Evolutionary conservation across 2,888 invertebrate genomes (phyloP).

Genomic region (Rapana venosa): DNA sequence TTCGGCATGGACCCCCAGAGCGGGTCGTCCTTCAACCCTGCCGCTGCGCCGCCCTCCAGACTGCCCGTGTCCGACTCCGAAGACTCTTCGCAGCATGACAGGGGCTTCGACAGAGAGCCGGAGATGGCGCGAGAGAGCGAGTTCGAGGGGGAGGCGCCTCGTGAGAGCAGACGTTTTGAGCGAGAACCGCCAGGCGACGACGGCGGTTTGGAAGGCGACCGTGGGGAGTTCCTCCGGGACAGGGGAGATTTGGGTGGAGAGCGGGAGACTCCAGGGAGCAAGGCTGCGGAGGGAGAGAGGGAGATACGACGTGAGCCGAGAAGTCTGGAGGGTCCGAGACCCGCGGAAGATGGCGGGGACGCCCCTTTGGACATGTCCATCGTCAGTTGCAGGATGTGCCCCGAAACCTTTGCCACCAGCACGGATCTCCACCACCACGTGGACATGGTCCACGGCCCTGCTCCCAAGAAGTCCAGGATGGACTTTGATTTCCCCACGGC

Average conservation of each 20-base stretch:
- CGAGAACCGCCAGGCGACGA: neutral
- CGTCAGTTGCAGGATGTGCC: slow-evolving; percentile 52
- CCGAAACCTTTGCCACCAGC: slow-evolving; percentile 54
- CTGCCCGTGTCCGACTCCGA: neutral
- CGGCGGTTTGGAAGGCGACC: neutral
- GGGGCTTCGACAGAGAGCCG: neutral
- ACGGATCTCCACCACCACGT: slow-evolving; percentile 52
- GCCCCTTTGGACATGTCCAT: slow-evolving; percentile 59
- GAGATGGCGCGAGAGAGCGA: neutral
- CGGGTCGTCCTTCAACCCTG: neutral
- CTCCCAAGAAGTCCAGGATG: slow-evolving; percentile 43
- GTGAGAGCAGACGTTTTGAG: neutral
- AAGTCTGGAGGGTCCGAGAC: neutral
- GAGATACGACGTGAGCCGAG: slow-evolving; percentile 29
- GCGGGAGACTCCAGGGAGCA: neutral
- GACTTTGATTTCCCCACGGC: slow-evolving; percentile 71
- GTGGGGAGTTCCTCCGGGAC: neutral
- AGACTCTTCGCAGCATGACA: neutral
- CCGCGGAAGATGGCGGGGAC: slow-evolving; percentile 33
- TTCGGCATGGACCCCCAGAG: slow-evolving; percentile 46
- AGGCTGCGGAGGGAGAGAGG: neutral
- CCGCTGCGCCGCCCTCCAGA: neutral
- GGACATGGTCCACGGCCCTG: slow-evolving; percentile 41
- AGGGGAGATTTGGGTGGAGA: neutral
- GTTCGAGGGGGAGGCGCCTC: neutral